Conservation (phyloP, 2,888 invertebrate genomes). For the Pedicia rivosa region DNA sequence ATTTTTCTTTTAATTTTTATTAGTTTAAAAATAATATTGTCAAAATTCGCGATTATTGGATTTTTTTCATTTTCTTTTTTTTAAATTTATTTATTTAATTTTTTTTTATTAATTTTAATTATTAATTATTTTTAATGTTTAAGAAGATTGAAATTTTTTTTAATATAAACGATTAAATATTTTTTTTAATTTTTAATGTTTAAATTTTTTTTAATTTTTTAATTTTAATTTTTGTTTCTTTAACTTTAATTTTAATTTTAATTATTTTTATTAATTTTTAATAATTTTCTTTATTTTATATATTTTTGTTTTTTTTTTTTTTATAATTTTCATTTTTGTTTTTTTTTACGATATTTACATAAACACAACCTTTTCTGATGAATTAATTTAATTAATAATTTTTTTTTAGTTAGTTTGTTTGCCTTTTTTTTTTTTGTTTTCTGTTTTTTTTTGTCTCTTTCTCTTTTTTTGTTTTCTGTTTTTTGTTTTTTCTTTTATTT, state of each 20-base stretch:
- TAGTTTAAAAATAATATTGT: constrained; percentile 3
- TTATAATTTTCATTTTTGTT: background rate
- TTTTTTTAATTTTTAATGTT: no score
- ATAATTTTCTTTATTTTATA: constrained; percentile 1
- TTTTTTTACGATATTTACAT: constrained; percentile 3
- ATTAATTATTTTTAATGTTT: no score
- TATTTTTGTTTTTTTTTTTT: constrained; percentile 2
- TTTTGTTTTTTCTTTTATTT: no score
- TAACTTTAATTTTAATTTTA: no score
- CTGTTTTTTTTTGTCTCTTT: no score
- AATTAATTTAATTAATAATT: constrained; percentile 1
- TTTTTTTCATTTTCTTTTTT: constrained; percentile 1
- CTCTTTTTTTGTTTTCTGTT: no score
- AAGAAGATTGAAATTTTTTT: no score
- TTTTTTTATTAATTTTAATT: no score
- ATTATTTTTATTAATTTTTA: background rate
- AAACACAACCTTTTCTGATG: constrained; percentile 5
- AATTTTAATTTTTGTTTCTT: background rate
- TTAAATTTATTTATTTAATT: no score
- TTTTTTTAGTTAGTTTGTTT: background rate
- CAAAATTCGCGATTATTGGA: constrained; percentile 5
- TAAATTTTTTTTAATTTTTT: constrained; percentile 2
- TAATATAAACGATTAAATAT: no score
- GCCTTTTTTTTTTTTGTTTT: no score
- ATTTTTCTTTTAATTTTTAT: no score